Evolutionary conservation across 2,797 vertebrate species (phyloP), one percentile per base, ranked within the genome.

Genomic region (Syndactyla subalaris): DNA sequence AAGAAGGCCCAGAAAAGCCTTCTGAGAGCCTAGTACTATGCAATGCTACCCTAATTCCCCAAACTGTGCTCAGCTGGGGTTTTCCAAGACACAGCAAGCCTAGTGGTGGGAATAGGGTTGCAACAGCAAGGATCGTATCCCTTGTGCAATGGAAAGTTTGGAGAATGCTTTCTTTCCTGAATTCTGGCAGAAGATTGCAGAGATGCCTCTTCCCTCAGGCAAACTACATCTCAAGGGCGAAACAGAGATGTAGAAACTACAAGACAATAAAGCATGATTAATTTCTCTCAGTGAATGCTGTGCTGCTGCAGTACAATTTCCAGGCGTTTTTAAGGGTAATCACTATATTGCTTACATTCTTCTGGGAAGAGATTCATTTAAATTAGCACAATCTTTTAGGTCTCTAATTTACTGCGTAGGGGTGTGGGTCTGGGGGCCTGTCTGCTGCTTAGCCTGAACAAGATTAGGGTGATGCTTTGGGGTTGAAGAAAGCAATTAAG

Each of bases 91-190:
- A 16, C 4, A 27, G 48, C 29, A 62, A 92, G 49, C 41, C 22
- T 6, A 9, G 36, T 36, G 57, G 24, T 83, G 81, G 81, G 81
- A 94, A 80, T 2, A 78, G 10, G 16, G 24, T 88, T 95, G 89
- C 91, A 80, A 93, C 55, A 95, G 36, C 13, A 6, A 95, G 85
- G 63, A 72, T 84, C 19, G 15, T 41, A 68, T 48, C 39, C 68
- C 81, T 95, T 96, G 75, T 95, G 92, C 93, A 96, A 93, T 7
- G 68, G 72, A 77, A 92, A 85, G 55, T 82, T 89, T 87, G 81
- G 77, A 89, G 57, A 59, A 11, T 43, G 61, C 21, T 93, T 89
- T 46, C 68, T 83, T 90, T 52, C 61, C 78, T 58, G 61, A 77
- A 54, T 71, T 80, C 57, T 75, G 55, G 48, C 38, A n/a, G 65